Percentiles rank a stretch among this genome's conserved stretches.
These are phyloP conservation scores for Drusus annulatus DNA, from an alignment of 1,140 invertebrate genomes.

Conservation along the genomic window DNA sequence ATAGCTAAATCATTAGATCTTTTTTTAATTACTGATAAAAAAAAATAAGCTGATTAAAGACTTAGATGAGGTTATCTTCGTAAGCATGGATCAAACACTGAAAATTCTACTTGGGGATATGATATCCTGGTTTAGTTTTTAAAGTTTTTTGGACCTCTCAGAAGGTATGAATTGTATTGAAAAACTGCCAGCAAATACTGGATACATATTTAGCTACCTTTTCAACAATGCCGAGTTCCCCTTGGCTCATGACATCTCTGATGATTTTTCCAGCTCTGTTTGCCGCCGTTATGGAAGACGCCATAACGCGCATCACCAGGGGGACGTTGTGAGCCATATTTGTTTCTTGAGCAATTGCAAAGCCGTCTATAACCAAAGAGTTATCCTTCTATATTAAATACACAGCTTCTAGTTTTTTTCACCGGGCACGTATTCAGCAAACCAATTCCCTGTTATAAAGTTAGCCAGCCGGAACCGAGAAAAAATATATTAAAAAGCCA, in stretches of 20 bases:
- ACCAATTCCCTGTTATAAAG: conserved; percentile 16
- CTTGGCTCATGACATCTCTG: conserved; percentile 89
- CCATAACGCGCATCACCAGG: conserved; percentile 71
- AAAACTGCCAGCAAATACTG: background rate
- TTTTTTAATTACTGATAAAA: too few relatives aligned
- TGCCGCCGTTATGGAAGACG: conserved; percentile 84
- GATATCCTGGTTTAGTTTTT: too few relatives aligned
- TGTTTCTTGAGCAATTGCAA: background rate
- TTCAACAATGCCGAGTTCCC: conserved; percentile 91
- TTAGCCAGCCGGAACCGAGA: conserved; percentile 26
- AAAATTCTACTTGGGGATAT: too few relatives aligned
- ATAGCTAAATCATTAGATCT: too few relatives aligned
- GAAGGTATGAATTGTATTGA: too few relatives aligned
- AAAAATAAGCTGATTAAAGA: too few relatives aligned
- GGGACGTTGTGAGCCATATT: conserved; percentile 55
- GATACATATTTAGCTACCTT: conserved; percentile 74
- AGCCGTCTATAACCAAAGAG: conserved; percentile 25
- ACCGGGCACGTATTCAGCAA: conserved; percentile 6
- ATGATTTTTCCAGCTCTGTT: conserved; percentile 91
- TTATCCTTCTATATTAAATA: conserved; percentile 11
- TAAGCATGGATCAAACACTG: too few relatives aligned
- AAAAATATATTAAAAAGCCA: conserved; percentile 17
- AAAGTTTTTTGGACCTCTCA: too few relatives aligned
- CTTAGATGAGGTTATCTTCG: too few relatives aligned
- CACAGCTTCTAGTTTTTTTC: background rate